Evolutionary conservation across 23 tunicate species (phyloP).

Genomic region (Trididemnum nubilum): DNA sequence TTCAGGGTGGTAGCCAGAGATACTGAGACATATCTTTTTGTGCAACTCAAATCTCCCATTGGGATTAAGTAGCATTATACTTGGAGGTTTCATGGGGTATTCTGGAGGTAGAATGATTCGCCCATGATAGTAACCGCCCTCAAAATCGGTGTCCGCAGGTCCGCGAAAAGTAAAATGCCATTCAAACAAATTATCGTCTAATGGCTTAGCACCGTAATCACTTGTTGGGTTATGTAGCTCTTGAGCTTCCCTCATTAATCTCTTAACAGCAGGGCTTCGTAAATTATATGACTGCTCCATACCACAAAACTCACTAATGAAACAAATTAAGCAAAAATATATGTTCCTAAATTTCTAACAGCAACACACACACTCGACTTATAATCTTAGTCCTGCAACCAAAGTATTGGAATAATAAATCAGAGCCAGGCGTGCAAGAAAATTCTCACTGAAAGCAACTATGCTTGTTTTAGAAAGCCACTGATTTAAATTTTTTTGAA

Average conservation of each 20-base stretch:
- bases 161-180: conserved; percentile 99
- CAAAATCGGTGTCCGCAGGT: conserved; percentile 89
- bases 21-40: conserved; percentile 97
- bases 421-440: no score
- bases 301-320: neutral
- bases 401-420: no score
- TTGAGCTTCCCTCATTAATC: conserved; percentile 93
- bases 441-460: no score
- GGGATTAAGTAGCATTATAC: conserved; percentile 85
- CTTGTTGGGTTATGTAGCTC: conserved; percentile 78
- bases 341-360: no score
- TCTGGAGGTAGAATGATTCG: conserved; percentile 93
- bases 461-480: no score
- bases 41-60: conserved; percentile 97
- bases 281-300: conserved; percentile 56
- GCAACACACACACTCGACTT: no score
- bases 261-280: conserved; percentile 82
- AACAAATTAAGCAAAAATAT: no score
- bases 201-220: conserved; percentile 90
- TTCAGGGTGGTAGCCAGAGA: conserved; percentile 99
- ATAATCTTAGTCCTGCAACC: no score
- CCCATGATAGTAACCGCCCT: conserved; percentile 95
- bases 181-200: conserved; percentile 97
- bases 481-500: no score
- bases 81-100: conserved; percentile 99